Percentiles rank a stretch among this genome's conserved stretches.
Evolutionary conservation across 2,797 vertebrate species (phyloP).

Genomic region (Sebastes paucispinis): DNA sequence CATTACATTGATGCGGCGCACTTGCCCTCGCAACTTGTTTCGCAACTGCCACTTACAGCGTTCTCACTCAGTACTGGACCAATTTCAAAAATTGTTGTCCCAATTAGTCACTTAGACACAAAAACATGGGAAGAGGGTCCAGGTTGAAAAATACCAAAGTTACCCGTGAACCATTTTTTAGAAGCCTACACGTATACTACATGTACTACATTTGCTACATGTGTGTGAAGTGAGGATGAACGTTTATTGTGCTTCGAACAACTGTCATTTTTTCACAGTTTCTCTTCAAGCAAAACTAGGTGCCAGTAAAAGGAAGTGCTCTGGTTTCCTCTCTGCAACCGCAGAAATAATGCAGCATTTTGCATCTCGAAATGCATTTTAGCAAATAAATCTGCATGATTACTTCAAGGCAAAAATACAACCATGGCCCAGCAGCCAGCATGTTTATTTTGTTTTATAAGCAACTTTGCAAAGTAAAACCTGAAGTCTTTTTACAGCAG

Average conservation of each 20-base stretch:
- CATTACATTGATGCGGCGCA: neutral
- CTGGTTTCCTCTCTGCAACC: conserved; percentile 30
- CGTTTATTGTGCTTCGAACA: neutral
- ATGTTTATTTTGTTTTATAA: neutral
- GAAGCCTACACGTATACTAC: neutral
- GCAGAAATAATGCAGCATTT: neutral
- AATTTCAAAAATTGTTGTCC: neutral
- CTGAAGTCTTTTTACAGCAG: neutral
- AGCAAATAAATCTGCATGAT: neutral
- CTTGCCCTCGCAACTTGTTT: neutral
- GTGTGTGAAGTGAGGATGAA: neutral
- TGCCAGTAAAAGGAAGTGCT: conserved; percentile 3
- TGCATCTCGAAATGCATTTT: neutral
- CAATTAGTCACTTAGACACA: neutral
- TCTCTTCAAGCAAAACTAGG: neutral
- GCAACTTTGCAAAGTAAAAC: neutral
- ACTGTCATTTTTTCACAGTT: neutral
- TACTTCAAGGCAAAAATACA: neutral
- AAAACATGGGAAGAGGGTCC: neutral
- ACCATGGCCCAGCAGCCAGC: neutral
- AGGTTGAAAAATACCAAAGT: neutral
- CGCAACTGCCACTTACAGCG: no score
- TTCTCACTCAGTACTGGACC: no score
- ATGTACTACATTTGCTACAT: neutral
- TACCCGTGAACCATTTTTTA: neutral